Evolutionary conservation across 1,140 invertebrate species (phyloP).

Genomic region (Macrotrachela quadricornifera): DNA sequence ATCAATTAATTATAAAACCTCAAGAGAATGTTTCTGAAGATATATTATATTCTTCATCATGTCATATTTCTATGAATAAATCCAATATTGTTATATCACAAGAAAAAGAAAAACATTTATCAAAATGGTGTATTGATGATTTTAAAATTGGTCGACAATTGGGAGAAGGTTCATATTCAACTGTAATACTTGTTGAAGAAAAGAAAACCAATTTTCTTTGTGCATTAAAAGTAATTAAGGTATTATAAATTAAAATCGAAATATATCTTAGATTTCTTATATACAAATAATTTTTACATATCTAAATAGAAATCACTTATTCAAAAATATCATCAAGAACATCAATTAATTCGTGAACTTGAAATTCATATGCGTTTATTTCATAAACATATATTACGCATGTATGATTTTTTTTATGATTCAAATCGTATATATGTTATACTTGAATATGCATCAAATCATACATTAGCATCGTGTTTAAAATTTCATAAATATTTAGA

Average conservation of each 20-base stretch:
- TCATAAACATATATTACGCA: conserved; percentile 67
- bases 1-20: too few species aligned
- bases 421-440: conserved; percentile 65
- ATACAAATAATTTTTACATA: too few species aligned
- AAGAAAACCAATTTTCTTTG: conserved; percentile 72
- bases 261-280: too few species aligned
- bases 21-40: too few species aligned
- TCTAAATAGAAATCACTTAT: conserved; percentile 82
- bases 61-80: too few species aligned
- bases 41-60: too few species aligned
- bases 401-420: conserved; percentile 78
- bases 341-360: conserved; percentile 74
- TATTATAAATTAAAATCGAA: too few species aligned
- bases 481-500: conserved; percentile 35
- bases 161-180: conserved; percentile 93
- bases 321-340: conserved; percentile 59
- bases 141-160: conserved; percentile 82
- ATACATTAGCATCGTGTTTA: conserved; percentile 52
- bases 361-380: conserved; percentile 67
- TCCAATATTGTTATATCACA: too few species aligned
- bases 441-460: conserved; percentile 67
- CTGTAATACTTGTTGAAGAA: conserved; percentile 83
- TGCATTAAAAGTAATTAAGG: conserved; percentile 47
- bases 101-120: too few species aligned
- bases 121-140: conserved; percentile 39